phyloP scores from a whole-genome alignment of 2,888 invertebrate species.

The Sussaba pulchella region DNA sequence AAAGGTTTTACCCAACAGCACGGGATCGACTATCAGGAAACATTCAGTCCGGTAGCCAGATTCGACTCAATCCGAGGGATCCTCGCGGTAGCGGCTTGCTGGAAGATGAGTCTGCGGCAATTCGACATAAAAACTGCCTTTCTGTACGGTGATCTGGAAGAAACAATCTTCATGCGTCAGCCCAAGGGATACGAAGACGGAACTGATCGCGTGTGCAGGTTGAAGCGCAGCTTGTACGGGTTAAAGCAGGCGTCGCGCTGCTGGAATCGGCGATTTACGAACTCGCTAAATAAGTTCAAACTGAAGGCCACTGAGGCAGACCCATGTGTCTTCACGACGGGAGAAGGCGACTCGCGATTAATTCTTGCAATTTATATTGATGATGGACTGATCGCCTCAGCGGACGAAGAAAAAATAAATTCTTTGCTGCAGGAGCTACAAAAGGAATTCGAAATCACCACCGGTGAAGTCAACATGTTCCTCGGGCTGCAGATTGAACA shows the following conservation, averaged over 20 bases:
- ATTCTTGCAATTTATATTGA: slow-evolving; percentile 66
- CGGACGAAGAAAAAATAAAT: slow-evolving; percentile 35
- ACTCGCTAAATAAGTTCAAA: slow-evolving; percentile 66
- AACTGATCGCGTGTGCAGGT: slow-evolving; percentile 67
- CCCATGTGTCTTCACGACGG: slow-evolving; percentile 69
- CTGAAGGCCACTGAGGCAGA: slow-evolving; percentile 69
- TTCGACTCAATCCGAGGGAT: slow-evolving; percentile 72
- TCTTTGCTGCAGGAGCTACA: slow-evolving; percentile 30
- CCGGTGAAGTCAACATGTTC: slow-evolving; percentile 42
- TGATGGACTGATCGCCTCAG: slow-evolving; percentile 64
- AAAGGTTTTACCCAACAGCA: slow-evolving; percentile 69
- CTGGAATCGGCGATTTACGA: slow-evolving; percentile 72
- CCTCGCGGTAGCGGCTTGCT: slow-evolving; percentile 70
- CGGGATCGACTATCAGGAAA: slow-evolving; percentile 75
- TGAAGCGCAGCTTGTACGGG: slow-evolving; percentile 74
- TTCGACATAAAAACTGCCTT: slow-evolving; percentile 77
- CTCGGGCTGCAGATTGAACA: slow-evolving; percentile 64
- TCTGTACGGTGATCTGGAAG: slow-evolving; percentile 74
- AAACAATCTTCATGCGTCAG: slow-evolving; percentile 77
- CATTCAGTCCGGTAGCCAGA: slow-evolving; percentile 75
- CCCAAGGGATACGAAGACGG: slow-evolving; percentile 65
- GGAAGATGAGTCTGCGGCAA: slow-evolving; percentile 68
- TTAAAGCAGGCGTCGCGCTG: slow-evolving; percentile 75
- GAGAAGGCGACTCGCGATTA: slow-evolving; percentile 31
- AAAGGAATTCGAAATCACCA: slow-evolving; percentile 46